Base-by-base conservation (phyloP, 2,888 invertebrate genomes). In the Baronia brevicornis region DNA sequence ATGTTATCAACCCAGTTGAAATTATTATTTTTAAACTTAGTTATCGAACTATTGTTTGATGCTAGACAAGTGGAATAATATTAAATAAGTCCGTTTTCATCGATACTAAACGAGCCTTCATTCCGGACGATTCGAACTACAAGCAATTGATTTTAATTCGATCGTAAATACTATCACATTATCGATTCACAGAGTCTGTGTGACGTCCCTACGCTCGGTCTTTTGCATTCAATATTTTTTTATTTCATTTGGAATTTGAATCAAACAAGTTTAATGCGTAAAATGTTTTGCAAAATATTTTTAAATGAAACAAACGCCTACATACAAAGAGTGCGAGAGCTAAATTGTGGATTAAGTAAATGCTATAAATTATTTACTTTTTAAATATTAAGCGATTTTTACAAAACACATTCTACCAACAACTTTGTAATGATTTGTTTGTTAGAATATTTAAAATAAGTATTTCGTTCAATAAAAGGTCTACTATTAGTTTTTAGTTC, bases 131-230 rank as follows among this genome's bases (percentile, higher is more conserved):
- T 51, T 35, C 40, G 40, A 43, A 45, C 44, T 48, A 52, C 72
- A 66, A 69, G 66, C 67, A 67, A 77, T 78, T 66, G 71, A 56
- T 66, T 75, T 71, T 67, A 72, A 77, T 70, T 75, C 61, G 64
- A 63, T 78, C 78, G 62, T 80, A 79, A 80, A 80, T 60, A 60
- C 51, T 39, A 47, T 55, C 49, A 70, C 52, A 46, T 78, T 69
- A 80, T 77, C 68, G 80, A 66, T 59, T 60, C 54, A 47, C 58
- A 51, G 45, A 42, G 46, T 34, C 47, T 38, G 41, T 41, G 50
- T 57, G 73, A 72, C 71, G 44, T 38, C 50, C 44, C 43, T 24
- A 29, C 28, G 46, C 42, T 50, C 46, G 43, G 46, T 41, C 41
- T 38, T 41, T 21, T 14, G 19, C 14, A 24, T 34, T 12, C 14